These are phyloP conservation scores for Heliconius charithonia DNA, from an alignment of 2,888 invertebrate species.

Conservation along the genomic window DNA sequence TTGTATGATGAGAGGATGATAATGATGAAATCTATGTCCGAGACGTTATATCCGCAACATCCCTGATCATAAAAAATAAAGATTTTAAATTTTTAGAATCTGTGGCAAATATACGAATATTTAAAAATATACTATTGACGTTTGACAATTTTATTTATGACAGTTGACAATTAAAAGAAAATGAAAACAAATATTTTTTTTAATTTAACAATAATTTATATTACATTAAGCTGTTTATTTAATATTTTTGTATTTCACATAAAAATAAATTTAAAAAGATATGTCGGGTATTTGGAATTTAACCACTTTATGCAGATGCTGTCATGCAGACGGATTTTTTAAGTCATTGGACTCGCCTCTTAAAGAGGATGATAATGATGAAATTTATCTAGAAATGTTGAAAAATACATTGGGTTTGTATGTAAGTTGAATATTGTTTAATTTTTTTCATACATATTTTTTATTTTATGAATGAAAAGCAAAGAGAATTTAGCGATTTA, in stretches of 20 bases:
- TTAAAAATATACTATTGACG: not conserved
- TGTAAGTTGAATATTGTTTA: conserved; percentile 39
- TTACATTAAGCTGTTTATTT: not conserved
- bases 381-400: conserved; percentile 47
- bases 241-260: not conserved
- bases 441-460: not conserved
- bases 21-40: no score
- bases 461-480: not conserved
- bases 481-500: not conserved
- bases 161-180: conserved; percentile 4
- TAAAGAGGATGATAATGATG: conserved; percentile 27
- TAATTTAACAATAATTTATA: not conserved
- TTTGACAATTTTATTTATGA: not conserved
- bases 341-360: conserved; percentile 42
- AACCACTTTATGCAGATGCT: conserved; percentile 49
- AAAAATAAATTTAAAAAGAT: not conserved
- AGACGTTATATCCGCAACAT: no score
- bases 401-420: conserved; percentile 45
- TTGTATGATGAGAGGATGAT: no score
- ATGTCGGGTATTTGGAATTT: conserved; percentile 50
- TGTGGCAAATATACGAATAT: not conserved
- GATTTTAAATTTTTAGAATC: not conserved
- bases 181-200: not conserved
- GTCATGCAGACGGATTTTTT: conserved; percentile 49
- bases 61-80: no score